These are phyloP conservation scores for Pteronura brasiliensis DNA, from an alignment of 2,113 vertebrate genomes.

Conservation along the genomic window DNA sequence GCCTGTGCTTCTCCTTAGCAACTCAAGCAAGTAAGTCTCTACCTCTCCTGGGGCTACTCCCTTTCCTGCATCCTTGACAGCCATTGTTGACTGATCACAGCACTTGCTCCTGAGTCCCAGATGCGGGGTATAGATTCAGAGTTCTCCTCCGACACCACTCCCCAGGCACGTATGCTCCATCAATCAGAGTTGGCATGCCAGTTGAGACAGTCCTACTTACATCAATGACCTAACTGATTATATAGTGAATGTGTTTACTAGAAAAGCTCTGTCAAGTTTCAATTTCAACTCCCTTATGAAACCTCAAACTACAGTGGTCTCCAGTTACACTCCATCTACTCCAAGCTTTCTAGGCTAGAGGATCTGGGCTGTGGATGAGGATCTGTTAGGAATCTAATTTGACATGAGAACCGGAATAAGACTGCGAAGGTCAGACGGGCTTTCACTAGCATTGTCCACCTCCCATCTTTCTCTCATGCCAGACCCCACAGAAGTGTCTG, in stretches of 20 bases:
- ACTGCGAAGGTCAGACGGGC: not conserved
- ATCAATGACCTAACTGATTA: slow-evolving; percentile 39
- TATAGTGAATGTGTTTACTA: slow-evolving; percentile 37
- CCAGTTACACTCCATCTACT: slow-evolving; percentile 20
- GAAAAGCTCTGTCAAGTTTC: slow-evolving; percentile 41
- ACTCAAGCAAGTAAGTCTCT: not conserved
- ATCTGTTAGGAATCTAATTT: not conserved
- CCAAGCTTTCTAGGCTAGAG: not conserved
- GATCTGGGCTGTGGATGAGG: not conserved
- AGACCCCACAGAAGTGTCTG: not conserved
- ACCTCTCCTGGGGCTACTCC: not conserved
- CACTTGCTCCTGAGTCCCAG: not conserved
- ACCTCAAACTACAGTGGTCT: slow-evolving; percentile 21
- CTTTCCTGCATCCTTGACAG: not conserved
- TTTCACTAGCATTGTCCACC: not conserved
- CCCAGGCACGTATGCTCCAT: not conserved
- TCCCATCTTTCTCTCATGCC: not conserved
- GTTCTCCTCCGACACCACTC: not conserved
- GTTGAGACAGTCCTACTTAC: slow-evolving; percentile 5
- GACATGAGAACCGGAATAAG: slow-evolving; percentile 4
- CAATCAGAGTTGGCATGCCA: not conserved
- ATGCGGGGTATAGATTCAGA: not conserved
- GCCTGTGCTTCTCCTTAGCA: not conserved
- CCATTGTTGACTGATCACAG: not conserved
- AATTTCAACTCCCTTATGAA: slow-evolving; percentile 39